phyloP scores from a whole-genome alignment of 2,797 vertebrate genomes.

The Tragopan temminckii region DNA sequence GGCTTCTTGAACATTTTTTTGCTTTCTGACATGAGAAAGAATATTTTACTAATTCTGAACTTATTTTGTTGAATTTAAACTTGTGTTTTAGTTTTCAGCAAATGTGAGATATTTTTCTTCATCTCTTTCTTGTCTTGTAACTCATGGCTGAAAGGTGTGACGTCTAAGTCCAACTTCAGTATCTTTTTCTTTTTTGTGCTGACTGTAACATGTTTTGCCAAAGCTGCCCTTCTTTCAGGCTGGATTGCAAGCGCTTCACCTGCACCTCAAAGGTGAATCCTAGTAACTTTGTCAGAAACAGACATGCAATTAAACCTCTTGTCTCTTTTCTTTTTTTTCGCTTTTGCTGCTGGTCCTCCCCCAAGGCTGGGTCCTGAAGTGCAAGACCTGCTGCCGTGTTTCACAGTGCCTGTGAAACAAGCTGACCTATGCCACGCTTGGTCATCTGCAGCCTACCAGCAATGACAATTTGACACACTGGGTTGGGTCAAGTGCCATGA shows the following conservation, averaged over 20 bases:
- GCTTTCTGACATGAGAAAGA: neutral
- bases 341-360: neutral
- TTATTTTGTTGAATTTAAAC: neutral
- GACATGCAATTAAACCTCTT: neutral
- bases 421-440: neutral
- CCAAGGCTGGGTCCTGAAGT: accelerated
- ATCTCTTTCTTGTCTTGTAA: neutral
- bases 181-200: neutral
- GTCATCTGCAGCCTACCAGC: neutral
- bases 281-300: neutral
- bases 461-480: neutral
- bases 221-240: neutral
- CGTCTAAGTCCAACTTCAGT: neutral
- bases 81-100: neutral
- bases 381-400: neutral
- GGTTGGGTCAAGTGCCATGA: neutral
- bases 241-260: neutral
- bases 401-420: accelerated
- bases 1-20: neutral
- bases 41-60: neutral
- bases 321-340: neutral
- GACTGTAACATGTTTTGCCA: neutral
- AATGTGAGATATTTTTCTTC: neutral
- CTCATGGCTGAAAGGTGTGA: neutral
- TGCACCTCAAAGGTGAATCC: neutral